Evolutionary conservation across 2,797 vertebrate genomes (phyloP).

Genomic region (Coregonus sp.): DNA sequence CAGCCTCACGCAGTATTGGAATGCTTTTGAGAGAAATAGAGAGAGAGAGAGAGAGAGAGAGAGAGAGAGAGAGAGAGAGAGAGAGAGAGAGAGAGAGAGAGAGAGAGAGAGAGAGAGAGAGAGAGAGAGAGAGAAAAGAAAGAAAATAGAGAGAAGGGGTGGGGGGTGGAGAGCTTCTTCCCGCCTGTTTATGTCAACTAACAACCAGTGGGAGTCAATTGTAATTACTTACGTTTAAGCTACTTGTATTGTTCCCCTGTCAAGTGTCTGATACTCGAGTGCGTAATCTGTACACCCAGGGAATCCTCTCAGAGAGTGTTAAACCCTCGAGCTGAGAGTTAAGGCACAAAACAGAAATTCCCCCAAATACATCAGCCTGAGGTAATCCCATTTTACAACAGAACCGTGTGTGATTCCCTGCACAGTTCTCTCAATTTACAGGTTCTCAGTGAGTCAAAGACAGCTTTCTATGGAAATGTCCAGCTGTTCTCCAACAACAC

Average conservation of each 20-base stretch:
- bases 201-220: conserved; percentile 39
- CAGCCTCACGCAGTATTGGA: conserved; percentile 40
- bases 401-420: conserved; percentile 38
- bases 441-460: neutral
- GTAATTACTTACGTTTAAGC: conserved; percentile 24
- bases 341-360: conserved; percentile 63
- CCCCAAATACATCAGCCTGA: conserved; percentile 44
- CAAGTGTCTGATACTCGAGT: neutral
- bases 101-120: neutral
- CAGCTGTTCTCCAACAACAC: neutral
- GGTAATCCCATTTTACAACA: conserved; percentile 54
- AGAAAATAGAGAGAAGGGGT: no score
- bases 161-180: neutral
- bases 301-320: conserved; percentile 51
- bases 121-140: neutral
- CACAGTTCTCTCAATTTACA: conserved; percentile 11
- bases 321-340: conserved; percentile 70
- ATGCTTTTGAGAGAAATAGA: conserved; percentile 37
- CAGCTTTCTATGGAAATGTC: neutral
- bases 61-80: no score
- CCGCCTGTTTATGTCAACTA: conserved; percentile 29
- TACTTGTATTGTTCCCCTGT: neutral
- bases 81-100: neutral
- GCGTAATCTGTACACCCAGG: conserved; percentile 19
- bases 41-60: no score